phyloP scores from a whole-genome alignment of 1,140 invertebrate genomes.

The Neodiprion pinetum region DNA sequence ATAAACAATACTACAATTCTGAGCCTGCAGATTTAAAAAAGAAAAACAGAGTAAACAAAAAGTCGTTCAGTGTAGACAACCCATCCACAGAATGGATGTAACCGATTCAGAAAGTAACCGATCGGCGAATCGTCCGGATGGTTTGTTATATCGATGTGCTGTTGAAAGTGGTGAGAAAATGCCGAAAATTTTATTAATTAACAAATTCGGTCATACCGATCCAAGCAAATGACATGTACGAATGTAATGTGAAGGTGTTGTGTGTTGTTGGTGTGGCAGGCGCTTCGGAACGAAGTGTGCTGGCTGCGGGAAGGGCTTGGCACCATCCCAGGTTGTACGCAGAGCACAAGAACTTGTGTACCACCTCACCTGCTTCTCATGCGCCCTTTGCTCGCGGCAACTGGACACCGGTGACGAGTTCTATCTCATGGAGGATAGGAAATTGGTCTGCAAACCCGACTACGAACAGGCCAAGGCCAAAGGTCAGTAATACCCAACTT shows the following conservation, averaged over 20 bases:
- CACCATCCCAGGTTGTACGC: constrained; percentile 94
- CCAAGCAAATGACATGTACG: constrained; percentile 36
- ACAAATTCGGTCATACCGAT: constrained; percentile 11
- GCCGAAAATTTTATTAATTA: constrained; percentile 6
- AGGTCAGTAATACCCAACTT: constrained; percentile 66
- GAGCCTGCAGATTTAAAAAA: no score
- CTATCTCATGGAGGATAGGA: constrained; percentile 97
- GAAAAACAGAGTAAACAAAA: no score
- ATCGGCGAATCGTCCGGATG: no score
- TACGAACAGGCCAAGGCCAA: constrained; percentile 95
- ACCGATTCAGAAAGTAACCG: no score
- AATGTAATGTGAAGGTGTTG: constrained; percentile 66
- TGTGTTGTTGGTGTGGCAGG: constrained; percentile 77
- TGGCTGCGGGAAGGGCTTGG: constrained; percentile 95
- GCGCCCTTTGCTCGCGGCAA: constrained; percentile 92
- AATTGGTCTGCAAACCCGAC: constrained; percentile 96
- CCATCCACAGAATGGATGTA: no score
- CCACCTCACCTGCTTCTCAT: constrained; percentile 97
- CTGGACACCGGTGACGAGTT: constrained; percentile 98
- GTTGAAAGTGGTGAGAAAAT: constrained; percentile 6
- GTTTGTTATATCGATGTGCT: no score
- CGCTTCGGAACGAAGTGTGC: constrained; percentile 97
- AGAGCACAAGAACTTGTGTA: constrained; percentile 95
- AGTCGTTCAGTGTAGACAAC: no score
- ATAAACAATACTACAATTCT: no score